Evolutionary conservation across 2,797 vertebrate genomes (phyloP).

Genomic region (Sarcoramphus papa): DNA sequence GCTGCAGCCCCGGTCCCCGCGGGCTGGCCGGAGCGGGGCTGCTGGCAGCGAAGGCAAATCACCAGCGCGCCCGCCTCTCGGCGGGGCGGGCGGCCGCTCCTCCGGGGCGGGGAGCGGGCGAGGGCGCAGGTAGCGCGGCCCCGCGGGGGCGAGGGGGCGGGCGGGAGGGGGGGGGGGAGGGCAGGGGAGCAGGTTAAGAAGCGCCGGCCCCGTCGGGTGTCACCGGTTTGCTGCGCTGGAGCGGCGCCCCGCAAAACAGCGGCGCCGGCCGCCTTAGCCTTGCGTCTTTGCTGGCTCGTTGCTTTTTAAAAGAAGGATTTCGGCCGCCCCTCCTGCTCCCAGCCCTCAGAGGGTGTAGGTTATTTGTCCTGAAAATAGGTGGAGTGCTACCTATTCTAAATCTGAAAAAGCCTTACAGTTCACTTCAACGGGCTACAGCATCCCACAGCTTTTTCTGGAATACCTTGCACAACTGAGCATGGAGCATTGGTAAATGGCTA

Average conservation of each 20-base stretch:
- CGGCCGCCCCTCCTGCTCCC: not conserved
- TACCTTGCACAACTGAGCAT: not conserved
- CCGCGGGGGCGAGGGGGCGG: not conserved
- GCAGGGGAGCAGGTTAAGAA: not conserved
- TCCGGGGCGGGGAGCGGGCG: conserved; percentile 12
- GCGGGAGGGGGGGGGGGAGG: not conserved
- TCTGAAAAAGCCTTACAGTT: not conserved
- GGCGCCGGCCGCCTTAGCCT: not conserved
- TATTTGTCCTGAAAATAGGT: not conserved
- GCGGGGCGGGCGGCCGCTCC: conserved; percentile 19
- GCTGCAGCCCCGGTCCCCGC: conserved; percentile 14
- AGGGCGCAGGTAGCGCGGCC: conserved; percentile 24
- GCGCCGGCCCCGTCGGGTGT: not conserved
- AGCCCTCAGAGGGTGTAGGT: not conserved
- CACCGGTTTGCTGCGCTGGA: not conserved
- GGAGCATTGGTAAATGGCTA: rapidly evolving
- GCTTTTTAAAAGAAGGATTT: not conserved
- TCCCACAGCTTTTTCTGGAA: not conserved
- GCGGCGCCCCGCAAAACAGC: not conserved
- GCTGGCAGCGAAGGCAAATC: not conserved
- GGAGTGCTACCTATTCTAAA: not conserved
- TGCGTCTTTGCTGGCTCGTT: not conserved
- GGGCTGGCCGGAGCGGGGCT: not conserved
- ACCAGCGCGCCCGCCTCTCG: conserved; percentile 9
- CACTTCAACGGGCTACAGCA: not conserved